Evolutionary conservation across 2,888 invertebrate genomes (phyloP).

Genomic region (Nebria salina): DNA sequence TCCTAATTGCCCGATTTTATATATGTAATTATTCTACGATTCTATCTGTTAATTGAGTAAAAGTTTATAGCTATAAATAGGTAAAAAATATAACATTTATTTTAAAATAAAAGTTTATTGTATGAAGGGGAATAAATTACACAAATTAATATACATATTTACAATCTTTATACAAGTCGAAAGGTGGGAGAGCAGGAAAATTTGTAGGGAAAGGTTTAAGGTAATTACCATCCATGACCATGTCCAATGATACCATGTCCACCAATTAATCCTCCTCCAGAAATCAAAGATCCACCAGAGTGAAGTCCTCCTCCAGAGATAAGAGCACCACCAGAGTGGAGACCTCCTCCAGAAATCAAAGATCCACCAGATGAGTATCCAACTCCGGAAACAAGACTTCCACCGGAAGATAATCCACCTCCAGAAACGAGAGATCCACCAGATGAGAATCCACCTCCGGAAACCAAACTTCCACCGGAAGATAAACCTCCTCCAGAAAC

Average conservation of each 20-base stretch:
- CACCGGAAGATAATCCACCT: constrained; percentile 23
- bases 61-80: neutral
- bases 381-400: constrained; percentile 22
- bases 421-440: constrained; percentile 33
- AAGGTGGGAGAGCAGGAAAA: constrained; percentile 6
- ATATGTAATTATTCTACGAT: too few species aligned
- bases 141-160: constrained; percentile 35
- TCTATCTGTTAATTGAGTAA: neutral
- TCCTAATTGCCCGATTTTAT: too few species aligned
- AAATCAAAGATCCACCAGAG: constrained; percentile 21
- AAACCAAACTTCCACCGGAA: constrained; percentile 24
- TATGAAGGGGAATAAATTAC: constrained; percentile 34
- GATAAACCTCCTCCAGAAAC: constrained; percentile 31
- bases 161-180: constrained; percentile 36
- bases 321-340: constrained; percentile 28
- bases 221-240: constrained; percentile 41
- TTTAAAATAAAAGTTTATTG: constrained; percentile 21
- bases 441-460: constrained; percentile 19
- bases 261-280: constrained; percentile 14
- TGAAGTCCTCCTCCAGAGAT: constrained; percentile 6
- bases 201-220: constrained; percentile 15
- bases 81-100: neutral
- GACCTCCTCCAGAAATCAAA: constrained; percentile 24
- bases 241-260: constrained; percentile 32
- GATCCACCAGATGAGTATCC: constrained; percentile 8